Evolutionary conservation across 2,797 vertebrate species (phyloP), one percentile per base, ranked within the genome.

Genomic region (Lepus oiostolus): DNA sequence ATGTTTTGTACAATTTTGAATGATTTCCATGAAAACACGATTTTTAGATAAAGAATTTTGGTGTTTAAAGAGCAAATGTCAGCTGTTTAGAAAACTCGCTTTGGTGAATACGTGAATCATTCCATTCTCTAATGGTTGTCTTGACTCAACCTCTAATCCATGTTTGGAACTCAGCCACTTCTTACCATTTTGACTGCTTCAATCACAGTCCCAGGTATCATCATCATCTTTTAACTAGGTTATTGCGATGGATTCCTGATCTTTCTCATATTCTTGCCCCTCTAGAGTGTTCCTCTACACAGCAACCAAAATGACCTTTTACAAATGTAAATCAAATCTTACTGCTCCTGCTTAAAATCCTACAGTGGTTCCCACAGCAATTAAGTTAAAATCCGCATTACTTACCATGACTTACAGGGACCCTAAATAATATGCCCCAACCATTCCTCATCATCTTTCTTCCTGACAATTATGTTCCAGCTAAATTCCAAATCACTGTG

Each of bases 311-410:
- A 93, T 97, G 95, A 97, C 94, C 93, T 97, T 97, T 97, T 81
- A 90, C 88, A 93, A 95, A 96, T 91, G 95, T 94, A 96, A 97
- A 96, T 96, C 93, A 96, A 93, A 96, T 96, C 92, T 93, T 86
- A 92, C 30, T 79, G 88, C 74, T 96, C 47, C 68, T 7, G 62
- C 82, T 75, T 90, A 89, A 97, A 95, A 97, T 96, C 95, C 93
- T 95, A 90, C 54, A 90, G 88, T 83, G 90, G 85, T 97, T 96
- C 94, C 96, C 96, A 94, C 24, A 97, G 92, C 93, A 97, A 96
- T 97, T 96, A 96, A 96, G 71, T 95, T 76, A 88, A 93, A 96
- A 95, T 94, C 75, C 0, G 1, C 83, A 91, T 96, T 95, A 89
- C 92, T 89, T 86, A 71, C 9, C n/a, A 17, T 71, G 67, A 93